Base-by-base conservation (phyloP, 2,113 vertebrate species). In the Puffinus mauretanicus region DNA sequence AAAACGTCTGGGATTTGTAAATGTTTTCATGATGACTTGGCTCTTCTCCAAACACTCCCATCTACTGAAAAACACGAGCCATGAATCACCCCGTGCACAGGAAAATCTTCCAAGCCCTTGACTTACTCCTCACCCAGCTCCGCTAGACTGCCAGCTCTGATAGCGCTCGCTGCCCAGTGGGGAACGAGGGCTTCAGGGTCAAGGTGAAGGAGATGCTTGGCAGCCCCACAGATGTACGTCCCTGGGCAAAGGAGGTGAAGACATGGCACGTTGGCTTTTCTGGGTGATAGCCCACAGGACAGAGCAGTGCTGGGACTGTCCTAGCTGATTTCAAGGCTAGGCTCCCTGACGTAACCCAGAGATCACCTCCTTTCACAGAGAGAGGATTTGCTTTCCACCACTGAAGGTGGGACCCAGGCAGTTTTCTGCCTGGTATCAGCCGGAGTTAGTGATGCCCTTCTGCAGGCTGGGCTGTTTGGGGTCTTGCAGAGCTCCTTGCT, bases 1-100 rank as follows among this genome's bases (percentile, higher is more conserved):
- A 92, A 88, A 94, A 91, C 75, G 44, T 79, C 95, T 97, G 97
- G 88, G 95, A 93, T 95, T 96, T 97, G 95, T 97, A 95, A 96
- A 96, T 83, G 93, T 94, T 97, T 96, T 96, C 88, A 80, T 81
- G 96, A 93, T 94, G 91, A 91, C 78, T 89, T 96, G 95, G 91
- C 89, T 58, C 73, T 44, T 84, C 83, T 94, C 96, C 96, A 93
- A 96, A 89, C 73, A 82, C 94, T 97, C 96, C 93, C 83, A 92
- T 94, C 80, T 57, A 84, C 91, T 92, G 77, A 96, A 86, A 96
- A 96, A 95, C 77, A 90, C 0, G 9, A 86, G 65, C 61, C 72
- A 67, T 96, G 95, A 96, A 92, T 96, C 95, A 92, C 84, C 1
- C 84, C 1, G 2, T 8, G 9, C 18, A 29, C 40, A 92, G 81